phyloP scores from a whole-genome alignment of 30 jellyfish, hydroid and myxozoan genomes.

The Chrysaora quinquecirrha region DNA sequence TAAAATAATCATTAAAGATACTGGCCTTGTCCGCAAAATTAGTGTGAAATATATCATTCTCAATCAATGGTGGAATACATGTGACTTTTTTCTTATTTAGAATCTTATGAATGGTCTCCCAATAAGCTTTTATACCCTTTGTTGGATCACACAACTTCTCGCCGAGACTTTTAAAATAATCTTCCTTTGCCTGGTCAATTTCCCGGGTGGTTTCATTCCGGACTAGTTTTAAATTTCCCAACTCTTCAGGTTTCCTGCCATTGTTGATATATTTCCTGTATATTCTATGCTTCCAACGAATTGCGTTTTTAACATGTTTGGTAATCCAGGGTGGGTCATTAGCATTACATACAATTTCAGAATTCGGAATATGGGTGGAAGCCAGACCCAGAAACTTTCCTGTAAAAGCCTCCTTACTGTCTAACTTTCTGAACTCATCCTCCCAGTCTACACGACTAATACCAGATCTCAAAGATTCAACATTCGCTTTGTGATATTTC shows the following conservation, averaged over 20 bases:
- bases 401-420: no score
- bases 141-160: conserved; percentile 30
- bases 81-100: conserved; percentile 14
- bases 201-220: conserved; percentile 36
- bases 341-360: conserved; percentile 4
- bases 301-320: no score
- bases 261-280: conserved; percentile 10
- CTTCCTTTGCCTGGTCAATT: conserved; percentile 39
- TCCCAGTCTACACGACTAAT: conserved; percentile 8
- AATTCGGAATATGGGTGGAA: no score
- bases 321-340: no score
- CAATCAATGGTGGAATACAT: conserved; percentile 8
- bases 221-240: conserved; percentile 24
- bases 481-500: conserved; percentile 22
- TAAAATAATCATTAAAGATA: conserved; percentile 18
- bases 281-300: no score
- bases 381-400: no score
- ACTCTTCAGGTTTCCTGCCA: conserved; percentile 16
- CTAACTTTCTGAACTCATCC: conserved; percentile 12
- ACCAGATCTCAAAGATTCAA: conserved; percentile 19
- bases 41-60: neutral
- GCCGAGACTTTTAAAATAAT: conserved; percentile 21
- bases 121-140: conserved; percentile 28
- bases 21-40: conserved; percentile 28
- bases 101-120: conserved; percentile 35